Percentiles rank a stretch among this genome's conserved stretches.
phyloP scores from a whole-genome alignment of 1,140 invertebrate genomes.

The Acromyrmex heyeri region DNA sequence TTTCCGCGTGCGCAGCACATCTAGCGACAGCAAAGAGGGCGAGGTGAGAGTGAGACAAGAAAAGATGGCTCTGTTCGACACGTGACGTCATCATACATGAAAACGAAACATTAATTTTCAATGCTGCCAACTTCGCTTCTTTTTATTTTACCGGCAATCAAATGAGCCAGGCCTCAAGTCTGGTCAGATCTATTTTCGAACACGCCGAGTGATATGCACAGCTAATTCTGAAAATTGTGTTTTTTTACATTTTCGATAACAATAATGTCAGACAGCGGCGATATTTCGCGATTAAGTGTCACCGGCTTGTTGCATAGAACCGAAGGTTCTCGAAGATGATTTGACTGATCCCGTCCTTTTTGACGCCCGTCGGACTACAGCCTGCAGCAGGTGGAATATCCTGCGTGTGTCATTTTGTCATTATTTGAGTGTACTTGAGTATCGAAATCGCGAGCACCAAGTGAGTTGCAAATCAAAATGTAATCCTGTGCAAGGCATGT shows the following conservation, averaged over 20 bases:
- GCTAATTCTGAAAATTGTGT: conserved; percentile 1
- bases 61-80: neutral
- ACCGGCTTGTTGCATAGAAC: neutral
- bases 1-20: conserved; percentile 35
- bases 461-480: conserved; percentile 38
- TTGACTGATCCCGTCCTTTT: neutral
- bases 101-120: neutral
- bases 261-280: neutral
- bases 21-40: neutral
- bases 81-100: neutral
- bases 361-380: neutral
- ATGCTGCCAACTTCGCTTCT: neutral
- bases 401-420: neutral
- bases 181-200: neutral
- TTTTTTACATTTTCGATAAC: neutral
- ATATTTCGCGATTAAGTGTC: neutral
- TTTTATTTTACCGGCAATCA: neutral
- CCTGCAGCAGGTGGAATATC: neutral
- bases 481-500: conserved; percentile 42
- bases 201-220: neutral
- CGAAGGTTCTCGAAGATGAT: neutral
- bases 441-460: conserved; percentile 22
- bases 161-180: neutral
- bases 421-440: neutral
- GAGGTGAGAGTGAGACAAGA: too few relatives aligned